Conservation (phyloP, 2,113 vertebrate species). For the Carlito syrichta region DNA sequence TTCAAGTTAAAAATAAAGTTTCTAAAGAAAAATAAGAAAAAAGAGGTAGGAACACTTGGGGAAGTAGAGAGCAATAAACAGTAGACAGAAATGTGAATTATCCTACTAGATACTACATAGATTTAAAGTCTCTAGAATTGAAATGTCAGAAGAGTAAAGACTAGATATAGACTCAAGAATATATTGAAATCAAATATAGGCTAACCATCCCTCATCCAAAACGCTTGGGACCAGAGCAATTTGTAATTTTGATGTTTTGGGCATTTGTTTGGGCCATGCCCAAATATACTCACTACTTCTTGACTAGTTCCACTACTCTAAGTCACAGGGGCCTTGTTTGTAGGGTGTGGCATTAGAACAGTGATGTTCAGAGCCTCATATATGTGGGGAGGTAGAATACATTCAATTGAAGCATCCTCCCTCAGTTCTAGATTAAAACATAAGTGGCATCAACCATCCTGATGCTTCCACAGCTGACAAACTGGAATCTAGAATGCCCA, state of each 20-base stretch:
- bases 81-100: background rate
- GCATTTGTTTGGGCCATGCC: background rate
- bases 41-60: background rate
- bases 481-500: background rate
- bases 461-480: background rate
- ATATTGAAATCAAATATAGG: background rate
- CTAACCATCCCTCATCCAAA: background rate
- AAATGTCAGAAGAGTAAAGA: background rate
- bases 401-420: background rate
- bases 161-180: background rate
- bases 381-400: background rate
- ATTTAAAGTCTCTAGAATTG: background rate
- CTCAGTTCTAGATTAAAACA: background rate
- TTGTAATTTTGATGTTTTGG: background rate
- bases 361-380: background rate
- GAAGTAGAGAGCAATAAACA: background rate
- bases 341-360: background rate
- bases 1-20: background rate
- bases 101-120: background rate
- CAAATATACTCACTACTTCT: background rate
- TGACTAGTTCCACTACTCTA: background rate
- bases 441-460: background rate
- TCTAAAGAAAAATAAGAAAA: background rate
- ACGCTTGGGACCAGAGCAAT: background rate
- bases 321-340: background rate